Base-by-base conservation (phyloP, 2,797 vertebrate genomes). In the Streptopelia turtur region DNA sequence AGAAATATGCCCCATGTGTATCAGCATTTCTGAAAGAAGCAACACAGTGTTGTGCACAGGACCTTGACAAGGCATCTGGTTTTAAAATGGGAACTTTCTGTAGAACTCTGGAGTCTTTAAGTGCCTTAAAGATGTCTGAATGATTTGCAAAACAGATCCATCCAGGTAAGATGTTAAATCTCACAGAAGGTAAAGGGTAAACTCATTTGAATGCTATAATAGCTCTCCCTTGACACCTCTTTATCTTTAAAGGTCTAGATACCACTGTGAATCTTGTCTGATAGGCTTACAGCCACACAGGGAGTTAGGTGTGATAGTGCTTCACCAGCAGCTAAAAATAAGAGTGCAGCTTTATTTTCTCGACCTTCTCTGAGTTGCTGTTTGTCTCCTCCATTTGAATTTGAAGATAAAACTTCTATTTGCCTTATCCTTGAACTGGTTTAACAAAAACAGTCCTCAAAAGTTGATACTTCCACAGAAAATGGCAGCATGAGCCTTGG, bases 171-270 rank as follows among this genome's bases (percentile, higher is more conserved):
- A 65, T 6, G 4, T 21, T 93, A 83, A 88, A 90, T 90, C 49
- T 86, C 33, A 50, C 11, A 33, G 25, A 93, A 81, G 41, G 30
- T 68, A 68, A 80, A 93, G 43, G 49, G 23, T 21, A 95, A 88
- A 91, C 13, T 83, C 21, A 78, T 86, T 81, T 71, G 21, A 72
- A 71, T 86, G 57, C 33, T 81, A 28, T 94, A 71, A 81, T 55
- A 88, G 31, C 11, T 80, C 18, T 93, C 83, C 55, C 70, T 95
- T 76, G 77, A 50, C 45, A 55, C 22, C 12, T 88, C 31, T 89
- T 88, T 83, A 41, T 93, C 60, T 81, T 88, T 69, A 75, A 41
- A 94, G 63, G 61, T 88, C 57, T 88, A 71, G 37, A 61, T 88
- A 86, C 4, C 27, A 16, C 43, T n/a, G 18, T 76, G 93, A 90